A percentile compares a stretch with the other conserved stretches of the same genome.
Evolutionary conservation across 1,140 invertebrate species (phyloP).

Genomic region (Elysia chlorotica): DNA sequence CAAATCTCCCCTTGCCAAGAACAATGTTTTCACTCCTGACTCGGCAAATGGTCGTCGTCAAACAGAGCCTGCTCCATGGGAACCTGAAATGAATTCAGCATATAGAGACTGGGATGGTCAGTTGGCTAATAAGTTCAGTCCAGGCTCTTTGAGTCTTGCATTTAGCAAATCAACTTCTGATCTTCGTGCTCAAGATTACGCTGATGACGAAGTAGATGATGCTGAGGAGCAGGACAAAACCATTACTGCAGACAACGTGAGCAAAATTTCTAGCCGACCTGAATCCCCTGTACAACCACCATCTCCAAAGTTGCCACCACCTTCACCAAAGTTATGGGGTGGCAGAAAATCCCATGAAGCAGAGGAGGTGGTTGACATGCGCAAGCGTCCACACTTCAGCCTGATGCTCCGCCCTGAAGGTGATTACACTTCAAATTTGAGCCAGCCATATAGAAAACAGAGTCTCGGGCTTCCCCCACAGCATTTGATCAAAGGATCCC

Average conservation of each 20-base stretch:
- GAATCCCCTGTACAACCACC: neutral
- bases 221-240: neutral
- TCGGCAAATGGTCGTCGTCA: too few species aligned
- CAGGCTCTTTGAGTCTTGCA: neutral
- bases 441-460: neutral
- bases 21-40: too few species aligned
- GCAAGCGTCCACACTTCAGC: neutral
- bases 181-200: neutral
- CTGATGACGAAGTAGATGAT: neutral
- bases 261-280: neutral
- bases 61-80: too few species aligned
- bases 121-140: constrained; percentile 1
- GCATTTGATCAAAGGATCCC: constrained; percentile 23
- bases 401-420: neutral
- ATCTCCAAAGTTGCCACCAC: neutral
- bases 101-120: neutral
- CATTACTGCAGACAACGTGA: neutral
- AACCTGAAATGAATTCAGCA: too few species aligned
- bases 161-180: constrained; percentile 10
- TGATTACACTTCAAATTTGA: constrained; percentile 10
- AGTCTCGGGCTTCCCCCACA: neutral
- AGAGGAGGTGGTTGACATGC: constrained; percentile 22
- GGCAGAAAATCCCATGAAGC: constrained; percentile 30
- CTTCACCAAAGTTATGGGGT: neutral
- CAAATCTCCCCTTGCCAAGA: too few species aligned